Conservation (phyloP, 2,113 vertebrate species). For the Zosterops lateralis region DNA sequence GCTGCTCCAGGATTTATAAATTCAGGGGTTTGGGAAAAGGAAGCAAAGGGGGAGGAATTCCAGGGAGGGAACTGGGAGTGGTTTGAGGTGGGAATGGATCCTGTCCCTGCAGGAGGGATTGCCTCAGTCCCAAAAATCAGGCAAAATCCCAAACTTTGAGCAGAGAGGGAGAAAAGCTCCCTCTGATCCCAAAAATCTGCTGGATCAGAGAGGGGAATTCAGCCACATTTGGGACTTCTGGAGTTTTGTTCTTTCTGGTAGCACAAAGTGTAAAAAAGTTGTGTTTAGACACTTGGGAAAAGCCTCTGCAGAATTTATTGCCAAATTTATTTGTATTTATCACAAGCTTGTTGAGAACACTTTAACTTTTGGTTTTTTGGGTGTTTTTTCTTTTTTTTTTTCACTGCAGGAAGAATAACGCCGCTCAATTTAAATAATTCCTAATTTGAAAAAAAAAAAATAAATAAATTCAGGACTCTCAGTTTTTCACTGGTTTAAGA, state of each 20-base stretch:
- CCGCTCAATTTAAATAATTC: background rate
- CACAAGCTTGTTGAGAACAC: fast-evolving
- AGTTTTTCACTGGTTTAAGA: background rate
- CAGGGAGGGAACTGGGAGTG: background rate
- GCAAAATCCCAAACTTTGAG: background rate
- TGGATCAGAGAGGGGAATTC: background rate
- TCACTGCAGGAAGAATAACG: background rate
- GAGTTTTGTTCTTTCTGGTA: background rate
- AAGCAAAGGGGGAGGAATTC: background rate
- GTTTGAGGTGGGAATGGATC: background rate
- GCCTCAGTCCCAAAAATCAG: background rate
- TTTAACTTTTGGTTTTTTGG: too few relatives aligned
- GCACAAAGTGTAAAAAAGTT: fast-evolving
- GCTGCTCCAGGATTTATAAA: background rate
- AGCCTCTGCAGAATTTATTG: background rate
- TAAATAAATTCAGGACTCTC: too few relatives aligned
- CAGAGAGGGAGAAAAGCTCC: background rate
- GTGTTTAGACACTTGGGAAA: background rate
- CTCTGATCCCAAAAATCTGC: too few relatives aligned
- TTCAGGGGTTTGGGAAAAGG: background rate
- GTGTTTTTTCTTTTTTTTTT: too few relatives aligned
- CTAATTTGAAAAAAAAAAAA: background rate
- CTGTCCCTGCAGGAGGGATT: background rate
- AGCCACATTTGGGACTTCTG: fast-evolving
- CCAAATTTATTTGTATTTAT: background rate